A percentile compares a stretch with the other conserved stretches of the same genome.
These are phyloP conservation scores for Acanthococcus lagerstroemiae DNA, from an alignment of 2,888 invertebrate species.

Conservation along the genomic window DNA sequence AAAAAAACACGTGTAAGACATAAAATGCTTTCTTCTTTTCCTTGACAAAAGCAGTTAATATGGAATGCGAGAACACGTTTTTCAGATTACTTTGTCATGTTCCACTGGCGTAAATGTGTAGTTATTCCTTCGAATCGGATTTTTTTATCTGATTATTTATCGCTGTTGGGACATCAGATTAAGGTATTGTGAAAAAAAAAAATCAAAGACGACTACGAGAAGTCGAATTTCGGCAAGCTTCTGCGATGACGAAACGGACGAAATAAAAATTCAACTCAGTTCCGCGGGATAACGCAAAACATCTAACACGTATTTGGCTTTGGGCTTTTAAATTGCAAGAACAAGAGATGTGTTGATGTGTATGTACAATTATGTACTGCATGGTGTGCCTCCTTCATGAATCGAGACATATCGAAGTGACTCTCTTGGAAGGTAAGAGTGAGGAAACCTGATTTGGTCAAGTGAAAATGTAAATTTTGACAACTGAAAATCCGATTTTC, in stretches of 20 bases:
- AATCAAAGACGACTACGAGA: background rate
- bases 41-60: conserved; percentile 19
- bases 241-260: background rate
- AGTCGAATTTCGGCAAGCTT: conserved; percentile 9
- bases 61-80: conserved; percentile 28
- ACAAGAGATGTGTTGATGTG: too few species aligned
- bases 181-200: conserved; percentile 14
- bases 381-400: too few species aligned
- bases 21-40: conserved; percentile 18
- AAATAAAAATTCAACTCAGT: background rate
- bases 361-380: too few species aligned
- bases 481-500: too few species aligned
- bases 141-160: conserved; percentile 26
- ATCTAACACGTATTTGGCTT: too few species aligned
- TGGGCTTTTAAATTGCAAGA: too few species aligned
- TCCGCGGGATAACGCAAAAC: too few species aligned
- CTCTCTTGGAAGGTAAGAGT: too few species aligned
- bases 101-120: background rate
- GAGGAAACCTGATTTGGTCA: too few species aligned
- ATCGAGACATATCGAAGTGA: too few species aligned
- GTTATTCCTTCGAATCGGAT: background rate
- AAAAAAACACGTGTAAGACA: conserved; percentile 29
- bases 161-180: conserved; percentile 25
- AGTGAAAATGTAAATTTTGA: too few species aligned
- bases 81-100: conserved; percentile 24